phyloP scores from a whole-genome alignment of 2,113 vertebrate genomes.

The Phyllostomus hastatus region DNA sequence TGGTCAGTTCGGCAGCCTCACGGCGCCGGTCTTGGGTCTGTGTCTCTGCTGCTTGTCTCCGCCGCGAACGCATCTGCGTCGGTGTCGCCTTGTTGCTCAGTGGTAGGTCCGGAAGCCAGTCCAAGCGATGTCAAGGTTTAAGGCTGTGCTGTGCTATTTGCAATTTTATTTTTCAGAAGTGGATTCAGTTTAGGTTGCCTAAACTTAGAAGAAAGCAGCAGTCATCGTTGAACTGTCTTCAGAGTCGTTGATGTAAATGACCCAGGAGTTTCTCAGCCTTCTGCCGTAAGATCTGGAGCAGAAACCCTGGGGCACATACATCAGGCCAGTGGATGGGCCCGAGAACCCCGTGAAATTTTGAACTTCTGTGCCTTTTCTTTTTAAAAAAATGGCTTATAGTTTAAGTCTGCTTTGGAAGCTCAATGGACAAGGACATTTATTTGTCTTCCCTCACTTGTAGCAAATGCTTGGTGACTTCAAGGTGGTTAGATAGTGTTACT shows the following conservation, averaged over 20 bases:
- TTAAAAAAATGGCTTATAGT: neutral
- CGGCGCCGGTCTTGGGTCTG: neutral
- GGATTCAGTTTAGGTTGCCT: neutral
- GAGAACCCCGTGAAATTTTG: neutral
- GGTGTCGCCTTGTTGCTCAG: neutral
- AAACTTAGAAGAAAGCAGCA: neutral
- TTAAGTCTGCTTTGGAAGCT: neutral
- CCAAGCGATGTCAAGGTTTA: neutral
- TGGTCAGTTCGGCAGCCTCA: neutral
- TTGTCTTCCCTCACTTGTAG: neutral
- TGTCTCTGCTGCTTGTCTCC: neutral
- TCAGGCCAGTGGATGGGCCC: neutral
- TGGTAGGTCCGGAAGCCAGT: neutral
- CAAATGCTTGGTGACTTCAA: neutral
- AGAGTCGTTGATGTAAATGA: neutral
- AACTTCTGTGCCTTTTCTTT: neutral
- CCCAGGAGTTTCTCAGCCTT: neutral
- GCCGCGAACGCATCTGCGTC: neutral
- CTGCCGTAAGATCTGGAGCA: neutral
- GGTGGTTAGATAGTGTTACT: too few species aligned
- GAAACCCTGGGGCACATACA: neutral
- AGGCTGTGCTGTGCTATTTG: neutral
- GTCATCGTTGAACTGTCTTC: neutral
- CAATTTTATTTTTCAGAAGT: constrained; percentile 6
- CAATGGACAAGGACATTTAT: neutral